These are phyloP conservation scores for Sebastiscus albofasciatus DNA, from an alignment of 2,797 vertebrate species.

Conservation along the genomic window DNA sequence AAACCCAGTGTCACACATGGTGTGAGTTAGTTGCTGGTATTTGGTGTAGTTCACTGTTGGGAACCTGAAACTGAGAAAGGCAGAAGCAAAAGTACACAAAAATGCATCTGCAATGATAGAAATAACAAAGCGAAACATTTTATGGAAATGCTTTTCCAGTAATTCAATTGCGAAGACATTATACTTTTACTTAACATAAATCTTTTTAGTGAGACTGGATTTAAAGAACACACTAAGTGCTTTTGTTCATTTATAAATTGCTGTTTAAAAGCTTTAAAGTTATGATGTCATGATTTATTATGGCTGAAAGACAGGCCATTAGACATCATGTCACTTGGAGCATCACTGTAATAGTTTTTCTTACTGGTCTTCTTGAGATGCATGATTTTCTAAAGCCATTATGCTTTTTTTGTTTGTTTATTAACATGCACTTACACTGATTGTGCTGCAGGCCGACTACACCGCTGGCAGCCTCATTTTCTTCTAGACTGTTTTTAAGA, in stretches of 20 bases:
- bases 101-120: background rate
- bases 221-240: background rate
- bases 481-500: background rate
- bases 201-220: background rate
- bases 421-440: background rate
- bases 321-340: background rate
- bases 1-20: background rate
- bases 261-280: background rate
- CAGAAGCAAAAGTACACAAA: background rate
- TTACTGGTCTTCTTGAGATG: background rate
- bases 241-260: background rate
- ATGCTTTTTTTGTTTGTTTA: background rate
- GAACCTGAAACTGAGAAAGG: background rate
- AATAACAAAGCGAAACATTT: background rate
- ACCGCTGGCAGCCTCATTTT: conserved; percentile 1
- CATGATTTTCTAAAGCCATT: background rate
- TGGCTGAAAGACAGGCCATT: background rate
- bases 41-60: background rate
- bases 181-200: background rate
- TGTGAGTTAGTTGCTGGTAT: background rate
- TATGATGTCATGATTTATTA: background rate
- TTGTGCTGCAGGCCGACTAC: background rate
- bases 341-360: background rate
- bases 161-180: background rate
- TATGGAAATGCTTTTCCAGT: background rate